Evolutionary conservation across 2,797 vertebrate genomes (phyloP).

Genomic region (Darevskia mixta): DNA sequence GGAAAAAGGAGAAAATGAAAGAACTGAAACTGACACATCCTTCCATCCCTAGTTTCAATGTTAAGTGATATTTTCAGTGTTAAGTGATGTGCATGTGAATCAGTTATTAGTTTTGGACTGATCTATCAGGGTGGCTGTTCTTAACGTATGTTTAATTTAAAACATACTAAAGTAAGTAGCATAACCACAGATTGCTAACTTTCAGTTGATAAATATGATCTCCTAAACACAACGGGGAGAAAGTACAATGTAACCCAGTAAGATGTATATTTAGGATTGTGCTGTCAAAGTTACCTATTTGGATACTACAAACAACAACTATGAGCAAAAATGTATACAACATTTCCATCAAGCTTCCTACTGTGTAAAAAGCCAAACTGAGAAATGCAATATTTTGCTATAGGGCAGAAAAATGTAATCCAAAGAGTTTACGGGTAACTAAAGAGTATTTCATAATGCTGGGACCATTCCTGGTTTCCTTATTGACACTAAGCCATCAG

Average conservation of each 20-base stretch:
- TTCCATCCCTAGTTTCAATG: too few relatives aligned
- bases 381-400: neutral
- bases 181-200: neutral
- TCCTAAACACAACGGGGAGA: neutral
- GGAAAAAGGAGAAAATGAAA: too few relatives aligned
- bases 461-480: neutral
- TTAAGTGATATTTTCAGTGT: neutral
- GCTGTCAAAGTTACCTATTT: neutral
- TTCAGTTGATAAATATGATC: neutral
- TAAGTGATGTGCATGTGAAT: neutral
- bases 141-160: neutral
- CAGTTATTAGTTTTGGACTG: neutral
- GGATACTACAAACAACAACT: neutral
- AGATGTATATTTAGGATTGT: neutral
- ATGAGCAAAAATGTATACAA: neutral
- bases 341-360: neutral
- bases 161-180: neutral
- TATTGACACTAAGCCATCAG: neutral
- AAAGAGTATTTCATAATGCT: neutral
- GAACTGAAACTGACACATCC: too few relatives aligned
- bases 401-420: neutral
- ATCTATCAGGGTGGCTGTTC: neutral
- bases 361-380: neutral
- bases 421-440: neutral
- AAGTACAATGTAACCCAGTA: neutral